These are phyloP conservation scores for Ctenicera cuprea DNA, from an alignment of 2,888 invertebrate genomes.

Conservation along the genomic window DNA sequence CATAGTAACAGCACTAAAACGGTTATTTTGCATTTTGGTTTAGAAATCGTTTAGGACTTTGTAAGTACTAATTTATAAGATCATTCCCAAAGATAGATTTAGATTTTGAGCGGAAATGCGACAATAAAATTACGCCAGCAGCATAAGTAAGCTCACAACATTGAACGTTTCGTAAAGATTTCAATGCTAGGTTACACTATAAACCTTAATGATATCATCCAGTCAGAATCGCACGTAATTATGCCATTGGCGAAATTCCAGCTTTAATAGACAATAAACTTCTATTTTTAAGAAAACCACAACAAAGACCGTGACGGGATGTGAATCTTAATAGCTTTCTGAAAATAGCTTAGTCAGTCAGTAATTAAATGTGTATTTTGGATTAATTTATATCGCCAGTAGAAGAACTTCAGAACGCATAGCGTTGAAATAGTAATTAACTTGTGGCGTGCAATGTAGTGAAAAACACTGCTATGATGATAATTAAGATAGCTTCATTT, in stretches of 20 bases:
- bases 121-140: neutral
- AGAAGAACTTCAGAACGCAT: too few species aligned
- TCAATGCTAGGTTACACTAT: slow-evolving; percentile 12
- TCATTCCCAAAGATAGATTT: too few species aligned
- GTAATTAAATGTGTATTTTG: too few species aligned
- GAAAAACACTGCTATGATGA: neutral
- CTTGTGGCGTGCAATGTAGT: neutral
- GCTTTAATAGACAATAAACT: neutral
- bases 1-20: too few species aligned
- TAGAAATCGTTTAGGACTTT: too few species aligned
- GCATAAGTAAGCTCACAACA: neutral
- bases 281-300: neutral
- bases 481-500: slow-evolving; percentile 8
- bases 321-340: neutral
- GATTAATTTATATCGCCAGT: too few species aligned
- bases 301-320: neutral
- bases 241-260: slow-evolving; percentile 18
- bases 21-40: too few species aligned
- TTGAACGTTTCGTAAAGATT: neutral
- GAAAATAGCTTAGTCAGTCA: too few species aligned
- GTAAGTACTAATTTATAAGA: too few species aligned
- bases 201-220: slow-evolving; percentile 19
- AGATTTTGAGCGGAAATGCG: neutral
- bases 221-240: slow-evolving; percentile 1
- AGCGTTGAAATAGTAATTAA: too few species aligned